These are phyloP conservation scores for Caerostris darwini DNA, from an alignment of 1,140 invertebrate genomes.

Conservation along the genomic window DNA sequence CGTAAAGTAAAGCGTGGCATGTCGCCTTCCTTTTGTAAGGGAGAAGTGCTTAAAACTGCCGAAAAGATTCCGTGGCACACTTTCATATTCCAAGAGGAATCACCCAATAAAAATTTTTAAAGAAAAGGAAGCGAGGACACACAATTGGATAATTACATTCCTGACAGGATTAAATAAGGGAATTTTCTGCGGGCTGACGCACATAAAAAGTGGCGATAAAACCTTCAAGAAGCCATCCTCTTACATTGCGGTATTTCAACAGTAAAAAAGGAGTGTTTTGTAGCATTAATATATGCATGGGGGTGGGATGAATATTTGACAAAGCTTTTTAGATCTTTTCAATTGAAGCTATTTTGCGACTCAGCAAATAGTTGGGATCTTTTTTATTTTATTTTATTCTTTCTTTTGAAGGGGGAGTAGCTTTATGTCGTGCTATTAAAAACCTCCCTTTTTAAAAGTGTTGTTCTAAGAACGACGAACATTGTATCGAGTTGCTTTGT, in stretches of 20 bases:
- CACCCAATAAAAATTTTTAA: constrained; percentile 49
- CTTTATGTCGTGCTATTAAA: background rate
- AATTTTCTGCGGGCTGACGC: constrained; percentile 35
- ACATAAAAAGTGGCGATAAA: constrained; percentile 52
- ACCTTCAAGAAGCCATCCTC: background rate
- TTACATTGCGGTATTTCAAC: constrained; percentile 9
- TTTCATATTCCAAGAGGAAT: constrained; percentile 14
- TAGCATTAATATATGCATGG: constrained; percentile 27
- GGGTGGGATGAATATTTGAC: constrained; percentile 18
- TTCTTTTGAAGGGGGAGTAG: too few relatives aligned
- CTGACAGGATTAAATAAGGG: constrained; percentile 64
- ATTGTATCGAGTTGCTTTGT: background rate
- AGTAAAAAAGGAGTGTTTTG: background rate
- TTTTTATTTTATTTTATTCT: background rate
- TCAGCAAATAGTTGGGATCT: background rate
- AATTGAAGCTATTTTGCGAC: constrained; percentile 3
- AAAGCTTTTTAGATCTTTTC: constrained; percentile 3
- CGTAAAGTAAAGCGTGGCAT: background rate
- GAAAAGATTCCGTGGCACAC: background rate
- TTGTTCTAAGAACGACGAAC: background rate
- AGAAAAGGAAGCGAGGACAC: constrained; percentile 32
- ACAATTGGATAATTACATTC: constrained; percentile 69
- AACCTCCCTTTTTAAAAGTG: background rate
- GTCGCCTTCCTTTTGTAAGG: constrained; percentile 6
- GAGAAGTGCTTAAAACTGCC: background rate